Percentiles rank a stretch among this genome's conserved stretches.
These are phyloP conservation scores for Euspilapteryx auroguttella DNA, from an alignment of 2,888 invertebrate genomes.

Conservation along the genomic window DNA sequence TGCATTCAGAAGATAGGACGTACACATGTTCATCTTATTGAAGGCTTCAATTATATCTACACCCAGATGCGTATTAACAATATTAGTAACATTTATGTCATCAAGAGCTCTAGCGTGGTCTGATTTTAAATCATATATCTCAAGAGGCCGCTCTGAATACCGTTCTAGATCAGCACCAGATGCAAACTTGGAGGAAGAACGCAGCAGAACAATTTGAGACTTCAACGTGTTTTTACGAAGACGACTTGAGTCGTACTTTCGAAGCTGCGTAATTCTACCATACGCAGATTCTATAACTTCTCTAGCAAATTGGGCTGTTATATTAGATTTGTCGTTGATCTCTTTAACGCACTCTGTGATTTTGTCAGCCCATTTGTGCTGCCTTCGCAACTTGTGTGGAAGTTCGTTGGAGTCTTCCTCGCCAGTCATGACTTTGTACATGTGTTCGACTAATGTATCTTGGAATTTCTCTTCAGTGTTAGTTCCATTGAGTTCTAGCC, in stretches of 20 bases:
- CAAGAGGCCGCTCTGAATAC: slow-evolving; percentile 3
- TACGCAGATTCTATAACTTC: slow-evolving; percentile 5
- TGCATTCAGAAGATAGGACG: slow-evolving; percentile 3
- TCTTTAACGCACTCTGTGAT: slow-evolving; percentile 1
- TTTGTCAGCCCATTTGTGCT: slow-evolving; percentile 2
- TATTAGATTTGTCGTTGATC: slow-evolving; percentile 3
- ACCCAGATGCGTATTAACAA: slow-evolving; percentile 7
- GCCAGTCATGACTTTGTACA: slow-evolving; percentile 3
- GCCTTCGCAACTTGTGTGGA: slow-evolving; percentile 2
- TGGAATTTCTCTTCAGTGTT: background rate
- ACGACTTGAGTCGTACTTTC: slow-evolving; percentile 1
- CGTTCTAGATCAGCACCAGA: slow-evolving; percentile 1
- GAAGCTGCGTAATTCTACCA: slow-evolving; percentile 4
- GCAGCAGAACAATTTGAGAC: slow-evolving; percentile 7
- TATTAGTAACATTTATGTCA: slow-evolving; percentile 6
- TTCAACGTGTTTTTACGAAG: slow-evolving; percentile 1
- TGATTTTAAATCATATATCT: slow-evolving; percentile 5
- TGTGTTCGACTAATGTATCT: slow-evolving; percentile 3
- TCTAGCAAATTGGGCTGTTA: slow-evolving; percentile 6
- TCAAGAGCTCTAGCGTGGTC: slow-evolving; percentile 4
- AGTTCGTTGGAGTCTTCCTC: background rate
- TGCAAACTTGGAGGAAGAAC: background rate
- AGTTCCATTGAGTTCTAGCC: background rate
- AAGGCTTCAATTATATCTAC: slow-evolving; percentile 3
- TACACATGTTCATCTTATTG: slow-evolving; percentile 7